These are phyloP conservation scores for Halictus rubicundus DNA, from an alignment of 1,140 invertebrate genomes.

Conservation along the genomic window DNA sequence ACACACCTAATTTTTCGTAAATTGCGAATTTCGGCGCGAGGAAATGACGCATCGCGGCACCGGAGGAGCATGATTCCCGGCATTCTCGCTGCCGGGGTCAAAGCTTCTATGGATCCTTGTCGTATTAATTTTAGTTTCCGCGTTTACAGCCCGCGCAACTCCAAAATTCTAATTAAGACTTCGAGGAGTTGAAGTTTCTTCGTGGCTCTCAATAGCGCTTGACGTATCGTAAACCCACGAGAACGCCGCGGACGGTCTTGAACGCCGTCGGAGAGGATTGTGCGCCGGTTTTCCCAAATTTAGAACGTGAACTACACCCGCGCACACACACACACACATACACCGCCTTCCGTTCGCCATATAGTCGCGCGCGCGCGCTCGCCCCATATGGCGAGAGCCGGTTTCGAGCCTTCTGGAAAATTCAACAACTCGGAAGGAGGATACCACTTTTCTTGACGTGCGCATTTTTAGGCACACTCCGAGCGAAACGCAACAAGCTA, in stretches of 20 bases:
- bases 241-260: neutral
- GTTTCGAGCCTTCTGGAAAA: neutral
- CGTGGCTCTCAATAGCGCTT: neutral
- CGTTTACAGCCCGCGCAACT: neutral
- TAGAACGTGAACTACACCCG: neutral
- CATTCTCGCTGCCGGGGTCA: too few relatives aligned
- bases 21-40: too few relatives aligned
- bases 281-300: neutral
- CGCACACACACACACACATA: too few relatives aligned
- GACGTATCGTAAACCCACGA: constrained; percentile 1
- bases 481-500: neutral
- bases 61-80: too few relatives aligned
- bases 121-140: neutral
- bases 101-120: neutral
- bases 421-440: neutral
- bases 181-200: constrained; percentile 2
- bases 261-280: neutral
- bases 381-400: too few relatives aligned
- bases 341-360: too few relatives aligned
- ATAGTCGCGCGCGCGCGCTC: too few relatives aligned
- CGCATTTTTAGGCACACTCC: neutral
- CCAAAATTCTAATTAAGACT: constrained; percentile 7
- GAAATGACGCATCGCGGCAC: too few relatives aligned
- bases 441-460: neutral
- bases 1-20: too few relatives aligned